phyloP scores from a whole-genome alignment of 1,140 invertebrate species.

The Danaus melanippus region DNA sequence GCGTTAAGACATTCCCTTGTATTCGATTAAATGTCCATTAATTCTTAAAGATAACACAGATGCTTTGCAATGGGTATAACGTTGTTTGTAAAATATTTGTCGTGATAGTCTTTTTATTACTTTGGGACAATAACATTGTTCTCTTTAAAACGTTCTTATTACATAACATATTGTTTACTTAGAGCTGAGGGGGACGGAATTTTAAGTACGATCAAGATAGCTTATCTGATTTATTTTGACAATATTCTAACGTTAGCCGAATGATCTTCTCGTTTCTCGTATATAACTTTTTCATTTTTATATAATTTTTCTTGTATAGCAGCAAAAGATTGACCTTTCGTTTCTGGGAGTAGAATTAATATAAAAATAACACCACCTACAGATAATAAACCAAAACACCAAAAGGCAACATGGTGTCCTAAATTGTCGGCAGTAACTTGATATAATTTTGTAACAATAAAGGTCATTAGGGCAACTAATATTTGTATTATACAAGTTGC shows the following conservation, averaged over 20 bases:
- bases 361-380: constrained; percentile 77
- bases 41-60: too few relatives aligned
- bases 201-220: too few relatives aligned
- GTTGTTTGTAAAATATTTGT: too few relatives aligned
- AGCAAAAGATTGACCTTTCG: constrained; percentile 83
- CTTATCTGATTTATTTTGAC: neutral
- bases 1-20: too few relatives aligned
- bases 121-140: neutral
- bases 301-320: constrained; percentile 65
- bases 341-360: constrained; percentile 81
- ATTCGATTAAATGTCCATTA: too few relatives aligned
- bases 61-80: too few relatives aligned
- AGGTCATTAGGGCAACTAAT: constrained; percentile 72
- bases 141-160: too few relatives aligned
- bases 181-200: too few relatives aligned
- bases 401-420: constrained; percentile 80
- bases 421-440: constrained; percentile 76
- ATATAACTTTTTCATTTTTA: constrained; percentile 47
- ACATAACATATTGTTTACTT: too few relatives aligned
- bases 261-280: constrained; percentile 43
- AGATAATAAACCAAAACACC: constrained; percentile 80
- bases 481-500: constrained; percentile 74
- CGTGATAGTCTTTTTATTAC: constrained; percentile 1
- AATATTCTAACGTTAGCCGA: constrained; percentile 36
- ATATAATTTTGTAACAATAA: constrained; percentile 82